These are phyloP conservation scores for Hippocampus barbouri DNA, from an alignment of 2,113 vertebrate species.

Conservation along the genomic window DNA sequence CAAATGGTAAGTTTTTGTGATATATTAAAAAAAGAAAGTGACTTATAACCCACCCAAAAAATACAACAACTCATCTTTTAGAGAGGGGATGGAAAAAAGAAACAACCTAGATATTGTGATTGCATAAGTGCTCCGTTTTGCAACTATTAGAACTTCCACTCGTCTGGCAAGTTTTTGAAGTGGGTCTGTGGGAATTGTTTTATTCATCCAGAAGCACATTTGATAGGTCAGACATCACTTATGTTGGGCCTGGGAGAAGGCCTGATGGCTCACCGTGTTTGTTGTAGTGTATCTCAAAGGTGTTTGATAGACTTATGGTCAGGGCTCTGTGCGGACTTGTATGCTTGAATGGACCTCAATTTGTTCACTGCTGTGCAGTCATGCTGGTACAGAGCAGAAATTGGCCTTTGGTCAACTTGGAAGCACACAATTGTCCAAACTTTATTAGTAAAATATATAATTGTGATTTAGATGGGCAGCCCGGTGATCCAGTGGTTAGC, in stretches of 20 bases:
- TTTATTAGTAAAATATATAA: neutral
- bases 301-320: neutral
- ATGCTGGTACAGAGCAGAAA: neutral
- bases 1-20: neutral
- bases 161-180: neutral
- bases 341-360: neutral
- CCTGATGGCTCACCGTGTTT: neutral
- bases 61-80: neutral
- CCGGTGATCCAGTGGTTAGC: too few relatives aligned
- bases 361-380: neutral
- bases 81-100: neutral
- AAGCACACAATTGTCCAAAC: neutral
- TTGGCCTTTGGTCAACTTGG: neutral
- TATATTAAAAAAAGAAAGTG: neutral
- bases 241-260: neutral
- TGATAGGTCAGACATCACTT: neutral
- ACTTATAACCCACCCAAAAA: too few relatives aligned
- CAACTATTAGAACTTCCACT: neutral
- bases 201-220: neutral
- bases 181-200: neutral
- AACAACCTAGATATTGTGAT: neutral
- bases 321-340: neutral
- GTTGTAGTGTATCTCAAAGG: neutral
- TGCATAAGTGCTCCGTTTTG: neutral
- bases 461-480: neutral